phyloP scores from a whole-genome alignment of 2,797 vertebrate species.

The Steatocranus sp. region DNA sequence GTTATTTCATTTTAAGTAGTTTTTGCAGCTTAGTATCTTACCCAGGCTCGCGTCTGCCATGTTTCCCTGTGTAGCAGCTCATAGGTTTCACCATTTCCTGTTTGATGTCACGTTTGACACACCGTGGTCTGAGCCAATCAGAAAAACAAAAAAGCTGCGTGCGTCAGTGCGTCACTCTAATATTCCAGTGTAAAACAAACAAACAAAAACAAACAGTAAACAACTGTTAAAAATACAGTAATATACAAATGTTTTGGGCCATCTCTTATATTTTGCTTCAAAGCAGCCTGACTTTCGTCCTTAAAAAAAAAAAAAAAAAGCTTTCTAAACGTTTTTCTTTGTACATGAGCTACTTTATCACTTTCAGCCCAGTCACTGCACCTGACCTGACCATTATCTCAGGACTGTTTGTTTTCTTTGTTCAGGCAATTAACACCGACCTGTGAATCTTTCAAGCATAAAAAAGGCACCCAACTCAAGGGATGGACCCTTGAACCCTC shows the following conservation, averaged over 20 bases:
- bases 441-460: not conserved
- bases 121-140: not conserved
- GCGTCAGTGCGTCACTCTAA: too few relatives aligned
- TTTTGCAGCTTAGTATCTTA: slow-evolving; percentile 13
- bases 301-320: too few relatives aligned
- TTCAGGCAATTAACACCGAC: not conserved
- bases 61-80: not conserved
- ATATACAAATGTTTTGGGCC: not conserved
- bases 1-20: not conserved
- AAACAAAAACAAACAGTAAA: not conserved
- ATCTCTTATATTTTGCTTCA: not conserved
- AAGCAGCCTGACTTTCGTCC: not conserved
- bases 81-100: slow-evolving; percentile 11
- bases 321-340: not conserved
- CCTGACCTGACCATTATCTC: not conserved
- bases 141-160: not conserved
- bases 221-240: not conserved
- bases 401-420: not conserved
- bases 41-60: slow-evolving; percentile 43
- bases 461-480: not conserved
- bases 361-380: not conserved
- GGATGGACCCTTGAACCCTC: not conserved
- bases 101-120: not conserved
- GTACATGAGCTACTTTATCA: not conserved
- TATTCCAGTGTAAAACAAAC: not conserved